Base-by-base conservation (phyloP, 1,140 invertebrate genomes). In the Meloidogyne hapla region DNA sequence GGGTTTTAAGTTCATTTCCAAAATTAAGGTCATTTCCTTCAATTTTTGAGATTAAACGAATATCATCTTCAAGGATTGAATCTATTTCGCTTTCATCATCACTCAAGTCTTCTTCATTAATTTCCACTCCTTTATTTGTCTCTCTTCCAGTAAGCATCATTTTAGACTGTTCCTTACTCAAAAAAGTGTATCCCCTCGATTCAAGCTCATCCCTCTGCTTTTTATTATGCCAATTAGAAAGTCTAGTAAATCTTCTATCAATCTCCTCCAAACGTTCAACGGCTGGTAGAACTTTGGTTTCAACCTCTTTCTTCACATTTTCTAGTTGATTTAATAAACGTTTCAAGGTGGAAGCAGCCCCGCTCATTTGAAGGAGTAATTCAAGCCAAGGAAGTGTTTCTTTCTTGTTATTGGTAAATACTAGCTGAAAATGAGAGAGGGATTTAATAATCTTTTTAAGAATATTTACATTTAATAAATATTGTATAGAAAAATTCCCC, bases 361-460 rank as follows among this genome's bases (percentile, higher is more conserved):
- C 76, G 48, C 63, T 67, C 13, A 76, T 66, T 28, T 77, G 26
- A 63, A 77, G 45, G 10, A 77, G n/a, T 28, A 77, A 56, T 45
- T 77, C 70, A 13, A 77, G 75, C 76, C 76, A 77, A 21, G 70
- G 38, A 40, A 67, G 18, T 33, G 38, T 77, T 42, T 77, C 76
- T 28, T 45, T 5, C n/a, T 56, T 26, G 18, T 48, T 38, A 21
- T 73, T 64, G 12, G 70, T 38, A 21, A 73, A 63, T 18, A 38
- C 70, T 28, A 69, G 40, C 40, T 69, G 1, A 69, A 38, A 40
- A n/a, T n/a, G n/a, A n/a, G n/a, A n/a, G n/a, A n/a, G n/a, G n/a
- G 45, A 5, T 18, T 48, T 18, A n/a, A 45, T 40, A 12, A 9
- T 63, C 3, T 4, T 18, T 64, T 13, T 6, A 72, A n/a, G 5